phyloP scores from a whole-genome alignment of 53 echinoderm and acorn worm genomes.

The Zoroaster sp. region DNA sequence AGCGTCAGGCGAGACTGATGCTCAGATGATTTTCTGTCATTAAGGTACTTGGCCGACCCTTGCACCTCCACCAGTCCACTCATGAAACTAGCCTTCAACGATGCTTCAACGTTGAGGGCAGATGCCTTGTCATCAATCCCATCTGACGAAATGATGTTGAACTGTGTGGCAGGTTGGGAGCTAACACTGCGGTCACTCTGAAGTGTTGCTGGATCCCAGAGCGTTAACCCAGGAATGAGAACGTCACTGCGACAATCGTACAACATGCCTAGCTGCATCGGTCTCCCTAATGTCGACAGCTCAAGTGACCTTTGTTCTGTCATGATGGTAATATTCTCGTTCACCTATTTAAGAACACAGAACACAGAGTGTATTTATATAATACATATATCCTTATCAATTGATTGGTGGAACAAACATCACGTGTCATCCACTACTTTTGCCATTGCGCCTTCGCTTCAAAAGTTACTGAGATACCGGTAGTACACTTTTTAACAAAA shows the following conservation, averaged over 20 bases:
- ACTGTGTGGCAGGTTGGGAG: conserved; percentile 7
- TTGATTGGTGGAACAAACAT: no score
- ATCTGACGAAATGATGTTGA: conserved; percentile 22
- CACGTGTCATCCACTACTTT: no score
- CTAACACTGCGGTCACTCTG: background rate
- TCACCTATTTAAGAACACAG: no score
- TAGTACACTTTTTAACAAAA: no score
- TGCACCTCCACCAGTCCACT: conserved; percentile 32
- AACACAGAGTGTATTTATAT: no score
- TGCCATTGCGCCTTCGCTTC: no score
- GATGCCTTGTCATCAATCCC: conserved; percentile 23
- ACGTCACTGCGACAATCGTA: conserved; percentile 60
- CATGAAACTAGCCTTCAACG: conserved; percentile 48
- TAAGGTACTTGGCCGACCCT: conserved; percentile 58
- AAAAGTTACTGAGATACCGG: no score
- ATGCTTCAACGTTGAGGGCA: conserved; percentile 24
- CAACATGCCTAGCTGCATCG: conserved; percentile 56
- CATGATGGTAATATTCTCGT: no score
- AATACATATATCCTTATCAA: no score
- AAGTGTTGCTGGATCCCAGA: conserved; percentile 45
- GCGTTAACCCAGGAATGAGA: conserved; percentile 19
- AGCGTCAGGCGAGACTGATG: conserved; percentile 49
- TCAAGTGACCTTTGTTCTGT: no score
- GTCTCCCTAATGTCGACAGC: conserved; percentile 44
- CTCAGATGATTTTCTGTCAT: conserved; percentile 13